Conservation (phyloP, 2,888 invertebrate genomes). For the Limnephilus auricula region DNA sequence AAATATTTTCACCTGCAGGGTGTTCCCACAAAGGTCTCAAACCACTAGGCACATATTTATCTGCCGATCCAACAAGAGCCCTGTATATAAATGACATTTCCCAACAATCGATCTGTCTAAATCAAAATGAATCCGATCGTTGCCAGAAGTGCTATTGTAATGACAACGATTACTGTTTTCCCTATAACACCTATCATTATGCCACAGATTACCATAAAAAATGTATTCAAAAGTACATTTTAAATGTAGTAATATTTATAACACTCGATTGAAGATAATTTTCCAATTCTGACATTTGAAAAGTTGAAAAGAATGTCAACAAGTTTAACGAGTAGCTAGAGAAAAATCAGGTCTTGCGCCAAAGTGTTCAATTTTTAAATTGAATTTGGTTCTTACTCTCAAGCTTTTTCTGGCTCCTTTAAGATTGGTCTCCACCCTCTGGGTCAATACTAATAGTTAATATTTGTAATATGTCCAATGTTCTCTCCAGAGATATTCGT, state of each 20-base stretch:
- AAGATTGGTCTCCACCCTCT: too few relatives aligned
- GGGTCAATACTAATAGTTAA: too few relatives aligned
- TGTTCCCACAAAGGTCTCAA: conserved; percentile 96
- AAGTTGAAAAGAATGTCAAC: not conserved
- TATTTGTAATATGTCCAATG: too few relatives aligned
- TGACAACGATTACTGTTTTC: conserved; percentile 32
- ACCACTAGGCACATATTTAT: conserved; percentile 87
- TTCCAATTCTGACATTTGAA: not conserved
- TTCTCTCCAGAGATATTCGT: too few relatives aligned
- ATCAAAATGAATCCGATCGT: not conserved
- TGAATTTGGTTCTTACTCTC: not conserved
- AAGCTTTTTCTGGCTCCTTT: too few relatives aligned
- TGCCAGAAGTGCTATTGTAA: conserved; percentile 31
- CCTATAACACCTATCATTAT: conserved; percentile 32
- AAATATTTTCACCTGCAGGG: conserved; percentile 86
- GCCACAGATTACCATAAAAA: conserved; percentile 10
- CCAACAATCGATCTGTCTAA: not conserved
- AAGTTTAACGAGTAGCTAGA: not conserved
- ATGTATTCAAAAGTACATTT: not conserved
- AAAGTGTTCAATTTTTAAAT: not conserved
- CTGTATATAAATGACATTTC: conserved; percentile 59
- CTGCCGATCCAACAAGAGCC: conserved; percentile 72
- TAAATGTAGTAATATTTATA: conserved; percentile 9
- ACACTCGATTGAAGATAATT: not conserved
- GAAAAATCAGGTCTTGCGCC: not conserved